Evolutionary conservation across 2,888 invertebrate genomes (phyloP).

Genomic region (Bombylius discolor): DNA sequence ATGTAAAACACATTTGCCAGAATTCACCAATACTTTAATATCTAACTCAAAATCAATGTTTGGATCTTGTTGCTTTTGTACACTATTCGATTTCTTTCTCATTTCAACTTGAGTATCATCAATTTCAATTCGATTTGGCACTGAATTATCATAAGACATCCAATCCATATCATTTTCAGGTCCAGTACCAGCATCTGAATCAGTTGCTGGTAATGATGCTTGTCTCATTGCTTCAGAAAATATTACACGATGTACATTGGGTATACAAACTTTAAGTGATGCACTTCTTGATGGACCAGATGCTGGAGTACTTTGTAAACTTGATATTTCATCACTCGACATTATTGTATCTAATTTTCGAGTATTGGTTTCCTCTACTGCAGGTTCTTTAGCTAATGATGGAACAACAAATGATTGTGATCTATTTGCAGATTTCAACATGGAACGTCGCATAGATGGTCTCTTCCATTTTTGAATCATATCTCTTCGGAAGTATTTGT

Average conservation of each 20-base stretch:
- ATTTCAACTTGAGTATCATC: conserved; percentile 52
- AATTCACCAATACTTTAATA: conserved; percentile 90
- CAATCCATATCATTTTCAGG: conserved; percentile 38
- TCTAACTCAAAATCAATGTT: conserved; percentile 93
- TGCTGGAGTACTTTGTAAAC: conserved; percentile 50
- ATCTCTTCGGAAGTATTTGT: conserved; percentile 85
- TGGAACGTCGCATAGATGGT: conserved; percentile 35
- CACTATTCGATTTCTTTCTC: conserved; percentile 40
- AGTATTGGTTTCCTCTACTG: conserved; percentile 37
- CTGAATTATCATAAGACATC: conserved; percentile 24
- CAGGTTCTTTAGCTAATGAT: conserved; percentile 48
- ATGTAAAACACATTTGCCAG: conserved; percentile 92
- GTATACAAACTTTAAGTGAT: conserved; percentile 46
- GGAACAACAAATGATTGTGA: conserved; percentile 65
- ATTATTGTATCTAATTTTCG: conserved; percentile 32
- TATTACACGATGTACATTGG: conserved; percentile 27
- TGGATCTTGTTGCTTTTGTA: conserved; percentile 50
- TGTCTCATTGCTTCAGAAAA: conserved; percentile 42
- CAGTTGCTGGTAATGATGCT: conserved; percentile 65
- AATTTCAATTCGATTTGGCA: conserved; percentile 42
- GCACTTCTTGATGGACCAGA: conserved; percentile 59
- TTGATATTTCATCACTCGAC: conserved; percentile 32
- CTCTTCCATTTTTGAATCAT: conserved; percentile 56
- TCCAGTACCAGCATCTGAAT: conserved; percentile 48
- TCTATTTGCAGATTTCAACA: conserved; percentile 47